Conservation (phyloP, 2,113 vertebrate genomes). For the Spilogale gracilis region DNA sequence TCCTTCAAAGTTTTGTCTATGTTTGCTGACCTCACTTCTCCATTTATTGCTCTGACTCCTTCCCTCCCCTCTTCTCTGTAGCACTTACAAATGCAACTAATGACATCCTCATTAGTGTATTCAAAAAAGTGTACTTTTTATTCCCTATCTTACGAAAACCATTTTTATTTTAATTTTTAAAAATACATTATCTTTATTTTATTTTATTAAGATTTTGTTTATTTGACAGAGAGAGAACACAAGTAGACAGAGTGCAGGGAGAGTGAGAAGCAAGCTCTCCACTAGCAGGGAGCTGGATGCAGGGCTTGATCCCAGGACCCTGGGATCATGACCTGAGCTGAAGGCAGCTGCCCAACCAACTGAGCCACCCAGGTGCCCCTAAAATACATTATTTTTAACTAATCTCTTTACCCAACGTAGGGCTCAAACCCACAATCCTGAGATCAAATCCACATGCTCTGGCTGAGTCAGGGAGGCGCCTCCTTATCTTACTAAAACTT, state of each 20-base stretch:
- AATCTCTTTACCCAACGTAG: background rate
- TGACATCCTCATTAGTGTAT: background rate
- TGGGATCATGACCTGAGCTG: too few species aligned
- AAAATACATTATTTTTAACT: background rate
- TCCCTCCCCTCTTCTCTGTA: background rate
- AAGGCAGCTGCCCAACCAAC: too few species aligned
- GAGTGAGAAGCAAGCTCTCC: too few species aligned
- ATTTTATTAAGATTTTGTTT: too few species aligned
- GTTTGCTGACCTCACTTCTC: background rate
- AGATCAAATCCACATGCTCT: background rate
- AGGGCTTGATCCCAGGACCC: too few species aligned
- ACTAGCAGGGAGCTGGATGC: too few species aligned
- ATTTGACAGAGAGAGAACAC: too few species aligned
- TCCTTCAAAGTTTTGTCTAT: background rate
- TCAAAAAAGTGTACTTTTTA: background rate
- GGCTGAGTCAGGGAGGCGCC: background rate
- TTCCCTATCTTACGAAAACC: background rate
- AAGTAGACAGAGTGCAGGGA: too few species aligned
- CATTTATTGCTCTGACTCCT: background rate
- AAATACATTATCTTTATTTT: background rate
- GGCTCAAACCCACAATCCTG: background rate
- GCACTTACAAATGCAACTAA: fast-evolving
- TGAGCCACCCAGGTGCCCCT: too few species aligned
- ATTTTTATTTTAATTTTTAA: background rate
- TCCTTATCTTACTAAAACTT: background rate